A percentile compares a stretch with the other conserved stretches of the same genome.
phyloP scores from a whole-genome alignment of 2,113 vertebrate species.

The Bolborhynchus lineola region DNA sequence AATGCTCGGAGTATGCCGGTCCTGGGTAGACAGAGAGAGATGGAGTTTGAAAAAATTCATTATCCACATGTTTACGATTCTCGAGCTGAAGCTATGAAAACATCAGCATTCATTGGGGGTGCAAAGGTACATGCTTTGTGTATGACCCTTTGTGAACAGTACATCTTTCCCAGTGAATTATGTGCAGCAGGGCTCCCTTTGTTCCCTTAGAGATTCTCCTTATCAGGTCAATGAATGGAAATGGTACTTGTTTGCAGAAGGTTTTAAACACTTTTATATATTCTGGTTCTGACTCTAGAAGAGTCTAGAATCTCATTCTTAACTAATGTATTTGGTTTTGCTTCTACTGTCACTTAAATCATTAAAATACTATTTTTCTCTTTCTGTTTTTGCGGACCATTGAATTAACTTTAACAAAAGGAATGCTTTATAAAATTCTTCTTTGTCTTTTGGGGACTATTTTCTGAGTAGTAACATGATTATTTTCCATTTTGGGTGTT shows the following conservation, averaged over 20 bases:
- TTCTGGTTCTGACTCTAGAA: not conserved
- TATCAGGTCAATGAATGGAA: not conserved
- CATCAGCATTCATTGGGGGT: slow-evolving; percentile 93
- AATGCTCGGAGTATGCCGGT: slow-evolving; percentile 83
- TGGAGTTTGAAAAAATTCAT: slow-evolving; percentile 78
- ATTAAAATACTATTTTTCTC: not conserved
- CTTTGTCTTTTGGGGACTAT: not conserved
- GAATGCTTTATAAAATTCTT: not conserved
- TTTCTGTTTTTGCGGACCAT: not conserved
- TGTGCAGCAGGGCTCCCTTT: not conserved
- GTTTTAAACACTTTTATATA: not conserved
- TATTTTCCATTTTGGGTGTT: not conserved
- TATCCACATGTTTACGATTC: slow-evolving; percentile 94
- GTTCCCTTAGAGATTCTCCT: not conserved
- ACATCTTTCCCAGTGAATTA: not conserved
- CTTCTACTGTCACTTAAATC: not conserved
- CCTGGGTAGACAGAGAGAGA: slow-evolving; percentile 79
- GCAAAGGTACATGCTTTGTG: slow-evolving; percentile 82
- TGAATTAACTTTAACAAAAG: not conserved
- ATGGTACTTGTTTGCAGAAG: not conserved
- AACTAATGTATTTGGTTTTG: not conserved
- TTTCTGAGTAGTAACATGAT: not conserved
- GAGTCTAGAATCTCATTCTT: not conserved
- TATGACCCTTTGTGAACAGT: not conserved
- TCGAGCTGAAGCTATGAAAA: slow-evolving; percentile 88